Evolutionary conservation across 2,888 invertebrate species (phyloP).

Genomic region (Calameuta idolon): DNA sequence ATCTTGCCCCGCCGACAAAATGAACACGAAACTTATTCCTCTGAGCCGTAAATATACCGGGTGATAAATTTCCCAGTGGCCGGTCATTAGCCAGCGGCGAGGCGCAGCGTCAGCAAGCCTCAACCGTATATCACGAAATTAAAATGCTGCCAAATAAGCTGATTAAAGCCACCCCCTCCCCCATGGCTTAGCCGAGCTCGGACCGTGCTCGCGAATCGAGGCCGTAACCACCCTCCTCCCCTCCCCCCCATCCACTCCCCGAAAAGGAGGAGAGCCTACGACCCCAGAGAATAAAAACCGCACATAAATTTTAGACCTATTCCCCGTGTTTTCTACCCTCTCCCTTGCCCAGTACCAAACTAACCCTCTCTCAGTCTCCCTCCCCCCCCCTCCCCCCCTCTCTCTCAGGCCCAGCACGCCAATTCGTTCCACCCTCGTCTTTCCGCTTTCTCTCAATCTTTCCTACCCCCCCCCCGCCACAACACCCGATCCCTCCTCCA

Average conservation of each 20-base stretch:
- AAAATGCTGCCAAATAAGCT: slow-evolving; percentile 44
- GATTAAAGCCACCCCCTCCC: slow-evolving; percentile 32
- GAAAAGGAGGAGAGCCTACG: slow-evolving; percentile 9
- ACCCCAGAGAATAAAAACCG: slow-evolving; percentile 19
- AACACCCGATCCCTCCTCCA: background rate
- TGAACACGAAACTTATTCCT: slow-evolving; percentile 19
- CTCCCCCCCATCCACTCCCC: background rate
- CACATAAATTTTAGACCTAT: slow-evolving; percentile 24
- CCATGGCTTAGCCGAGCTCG: background rate
- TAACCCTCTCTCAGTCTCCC: background rate
- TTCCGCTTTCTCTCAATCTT: background rate
- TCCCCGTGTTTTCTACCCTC: slow-evolving; percentile 1
- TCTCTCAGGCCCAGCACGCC: background rate
- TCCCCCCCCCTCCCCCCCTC: background rate
- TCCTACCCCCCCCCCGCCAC: background rate
- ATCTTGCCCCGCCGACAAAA: slow-evolving; percentile 1
- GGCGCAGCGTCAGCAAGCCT: slow-evolving; percentile 40
- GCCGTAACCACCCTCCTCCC: slow-evolving; percentile 7
- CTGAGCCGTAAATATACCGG: slow-evolving; percentile 25
- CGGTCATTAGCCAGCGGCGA: slow-evolving; percentile 39
- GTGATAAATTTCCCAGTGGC: slow-evolving; percentile 37
- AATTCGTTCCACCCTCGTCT: background rate
- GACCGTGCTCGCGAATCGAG: background rate
- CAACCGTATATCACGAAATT: slow-evolving; percentile 37
- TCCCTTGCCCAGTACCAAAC: background rate